Evolutionary conservation across 2,113 vertebrate genomes (phyloP).

Genomic region (Balaenoptera acutorostrata): DNA sequence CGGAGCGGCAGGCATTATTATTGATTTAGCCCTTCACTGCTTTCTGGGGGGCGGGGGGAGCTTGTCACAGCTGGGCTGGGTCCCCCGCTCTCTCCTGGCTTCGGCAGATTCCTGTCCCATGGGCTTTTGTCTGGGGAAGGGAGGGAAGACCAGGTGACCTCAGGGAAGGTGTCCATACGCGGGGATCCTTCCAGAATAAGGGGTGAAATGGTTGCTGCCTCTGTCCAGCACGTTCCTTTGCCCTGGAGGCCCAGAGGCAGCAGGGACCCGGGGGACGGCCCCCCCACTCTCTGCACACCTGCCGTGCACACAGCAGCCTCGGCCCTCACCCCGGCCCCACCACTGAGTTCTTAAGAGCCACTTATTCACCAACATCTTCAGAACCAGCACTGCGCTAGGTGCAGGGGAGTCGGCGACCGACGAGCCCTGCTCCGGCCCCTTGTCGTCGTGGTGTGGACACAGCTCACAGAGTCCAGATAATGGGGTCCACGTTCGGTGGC

Average conservation of each 20-base stretch:
- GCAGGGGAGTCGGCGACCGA: neutral
- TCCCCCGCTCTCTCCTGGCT: neutral
- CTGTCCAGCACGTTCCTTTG: rapidly evolving
- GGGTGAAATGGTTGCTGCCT: no score
- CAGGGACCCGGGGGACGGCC: rapidly evolving
- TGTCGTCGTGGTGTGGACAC: rapidly evolving
- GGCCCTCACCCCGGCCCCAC: neutral
- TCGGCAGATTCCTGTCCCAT: neutral
- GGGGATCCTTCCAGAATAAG: neutral
- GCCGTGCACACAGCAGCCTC: rapidly evolving
- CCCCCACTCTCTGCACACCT: neutral
- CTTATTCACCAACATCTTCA: neutral
- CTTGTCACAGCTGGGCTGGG: neutral
- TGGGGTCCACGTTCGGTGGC: rapidly evolving
- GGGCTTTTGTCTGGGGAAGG: neutral
- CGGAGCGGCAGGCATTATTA: neutral
- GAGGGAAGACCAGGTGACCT: neutral
- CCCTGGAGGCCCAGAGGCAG: rapidly evolving
- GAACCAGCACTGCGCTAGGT: neutral
- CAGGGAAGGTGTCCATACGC: neutral
- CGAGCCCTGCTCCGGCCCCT: rapidly evolving
- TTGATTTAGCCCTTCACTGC: neutral
- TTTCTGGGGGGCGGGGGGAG: neutral
- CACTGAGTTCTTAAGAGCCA: rapidly evolving
- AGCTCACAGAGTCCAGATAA: neutral